Evolutionary conservation across 2,797 vertebrate genomes (phyloP).

Genomic region (Ceryle rudis): DNA sequence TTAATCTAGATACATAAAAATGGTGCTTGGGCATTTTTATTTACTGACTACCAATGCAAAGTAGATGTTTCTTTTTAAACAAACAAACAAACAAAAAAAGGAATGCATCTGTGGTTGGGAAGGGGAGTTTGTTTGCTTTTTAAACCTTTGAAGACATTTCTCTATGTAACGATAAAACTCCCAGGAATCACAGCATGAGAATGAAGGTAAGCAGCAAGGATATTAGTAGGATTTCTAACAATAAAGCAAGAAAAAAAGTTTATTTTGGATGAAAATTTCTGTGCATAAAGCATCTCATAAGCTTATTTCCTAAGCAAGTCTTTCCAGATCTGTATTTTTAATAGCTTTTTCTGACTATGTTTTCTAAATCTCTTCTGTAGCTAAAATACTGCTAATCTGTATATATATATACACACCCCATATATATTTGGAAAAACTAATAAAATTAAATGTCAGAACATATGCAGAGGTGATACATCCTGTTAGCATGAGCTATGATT

Average conservation of each 20-base stretch:
- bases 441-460: neutral
- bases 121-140: neutral
- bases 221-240: neutral
- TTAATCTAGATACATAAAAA: neutral
- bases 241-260: neutral
- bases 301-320: neutral
- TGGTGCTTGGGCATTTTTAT: neutral
- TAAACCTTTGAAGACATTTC: neutral
- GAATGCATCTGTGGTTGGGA: neutral
- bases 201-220: neutral
- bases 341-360: neutral
- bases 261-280: neutral
- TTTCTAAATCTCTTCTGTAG: neutral
- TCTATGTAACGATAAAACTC: neutral
- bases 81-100: neutral
- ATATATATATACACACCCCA: neutral
- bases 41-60: neutral
- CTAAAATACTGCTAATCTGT: neutral
- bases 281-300: neutral
- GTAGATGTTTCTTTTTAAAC: neutral
- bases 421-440: neutral
- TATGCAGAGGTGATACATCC: neutral
- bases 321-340: neutral
- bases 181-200: neutral
- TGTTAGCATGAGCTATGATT: neutral